phyloP scores from a whole-genome alignment of 2,113 vertebrate species.

The Caretta caretta region DNA sequence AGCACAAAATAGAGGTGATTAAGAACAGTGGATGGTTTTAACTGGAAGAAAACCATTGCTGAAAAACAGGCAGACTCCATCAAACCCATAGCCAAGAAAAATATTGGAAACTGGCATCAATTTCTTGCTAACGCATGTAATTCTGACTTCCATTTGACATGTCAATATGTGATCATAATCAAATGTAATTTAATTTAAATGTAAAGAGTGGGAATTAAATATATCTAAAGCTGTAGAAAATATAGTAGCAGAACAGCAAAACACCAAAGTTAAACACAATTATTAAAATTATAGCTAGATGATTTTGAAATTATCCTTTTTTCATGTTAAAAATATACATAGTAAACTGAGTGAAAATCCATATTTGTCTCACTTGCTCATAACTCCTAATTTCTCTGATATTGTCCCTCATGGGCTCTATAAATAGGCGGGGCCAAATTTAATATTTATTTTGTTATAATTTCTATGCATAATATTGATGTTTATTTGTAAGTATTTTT shows the following conservation, averaged over 20 bases:
- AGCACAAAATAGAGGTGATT: not conserved
- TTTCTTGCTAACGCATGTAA: not conserved
- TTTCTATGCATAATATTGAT: too few species aligned
- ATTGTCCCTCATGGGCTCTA: too few species aligned
- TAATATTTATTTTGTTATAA: too few species aligned
- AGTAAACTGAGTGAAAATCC: too few species aligned
- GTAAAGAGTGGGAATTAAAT: not conserved
- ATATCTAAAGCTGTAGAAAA: not conserved
- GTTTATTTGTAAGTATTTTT: not conserved
- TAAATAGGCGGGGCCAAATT: too few species aligned
- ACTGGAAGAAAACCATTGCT: not conserved
- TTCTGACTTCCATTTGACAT: not conserved
- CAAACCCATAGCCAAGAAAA: not conserved
- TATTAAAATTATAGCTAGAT: not conserved
- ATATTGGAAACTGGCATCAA: not conserved
- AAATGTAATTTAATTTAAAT: not conserved
- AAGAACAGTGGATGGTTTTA: not conserved
- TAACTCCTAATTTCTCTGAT: too few species aligned
- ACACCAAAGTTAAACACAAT: not conserved
- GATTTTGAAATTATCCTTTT: rapidly evolving
- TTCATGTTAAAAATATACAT: not conserved
- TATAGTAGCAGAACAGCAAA: not conserved
- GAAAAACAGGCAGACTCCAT: not conserved
- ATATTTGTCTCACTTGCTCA: too few species aligned
- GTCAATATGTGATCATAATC: not conserved